phyloP scores from a whole-genome alignment of 1,140 invertebrate species.

The Andricus grossulariae region DNA sequence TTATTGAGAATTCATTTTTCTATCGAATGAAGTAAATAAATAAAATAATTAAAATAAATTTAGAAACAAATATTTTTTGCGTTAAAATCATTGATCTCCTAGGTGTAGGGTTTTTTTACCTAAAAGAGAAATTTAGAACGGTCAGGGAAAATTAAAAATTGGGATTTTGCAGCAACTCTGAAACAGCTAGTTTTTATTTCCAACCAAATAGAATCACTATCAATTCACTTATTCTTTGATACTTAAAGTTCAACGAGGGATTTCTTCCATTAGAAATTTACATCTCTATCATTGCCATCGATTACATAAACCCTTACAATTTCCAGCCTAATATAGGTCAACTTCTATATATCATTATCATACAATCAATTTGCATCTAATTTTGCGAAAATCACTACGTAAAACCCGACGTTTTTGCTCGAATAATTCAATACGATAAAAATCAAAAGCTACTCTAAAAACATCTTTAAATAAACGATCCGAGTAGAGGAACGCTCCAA shows the following conservation, averaged over 20 bases:
- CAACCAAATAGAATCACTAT: too few species aligned
- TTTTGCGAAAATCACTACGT: constrained; percentile 12
- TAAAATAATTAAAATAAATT: too few species aligned
- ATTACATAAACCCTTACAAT: constrained; percentile 24
- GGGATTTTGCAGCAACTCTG: too few species aligned
- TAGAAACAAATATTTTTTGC: too few species aligned
- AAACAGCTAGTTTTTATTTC: too few species aligned
- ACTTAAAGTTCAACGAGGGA: neutral
- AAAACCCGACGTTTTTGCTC: neutral
- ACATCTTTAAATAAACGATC: constrained; percentile 23
- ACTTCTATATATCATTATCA: constrained; percentile 5
- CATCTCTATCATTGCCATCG: constrained; percentile 18
- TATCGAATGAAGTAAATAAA: too few species aligned
- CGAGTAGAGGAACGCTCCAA: neutral
- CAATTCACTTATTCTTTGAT: too few species aligned
- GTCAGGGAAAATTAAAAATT: too few species aligned
- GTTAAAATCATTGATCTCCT: too few species aligned
- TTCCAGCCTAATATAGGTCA: constrained; percentile 31
- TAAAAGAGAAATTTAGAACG: too few species aligned
- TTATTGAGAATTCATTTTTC: too few species aligned
- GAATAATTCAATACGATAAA: constrained; percentile 3
- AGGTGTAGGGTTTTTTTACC: too few species aligned
- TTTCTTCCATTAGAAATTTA: constrained; percentile 5
- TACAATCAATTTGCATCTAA: constrained; percentile 24
- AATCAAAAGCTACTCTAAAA: constrained; percentile 15